These are phyloP conservation scores for Trichonephila clavipes DNA, from an alignment of 1,140 invertebrate species.

Conservation along the genomic window DNA sequence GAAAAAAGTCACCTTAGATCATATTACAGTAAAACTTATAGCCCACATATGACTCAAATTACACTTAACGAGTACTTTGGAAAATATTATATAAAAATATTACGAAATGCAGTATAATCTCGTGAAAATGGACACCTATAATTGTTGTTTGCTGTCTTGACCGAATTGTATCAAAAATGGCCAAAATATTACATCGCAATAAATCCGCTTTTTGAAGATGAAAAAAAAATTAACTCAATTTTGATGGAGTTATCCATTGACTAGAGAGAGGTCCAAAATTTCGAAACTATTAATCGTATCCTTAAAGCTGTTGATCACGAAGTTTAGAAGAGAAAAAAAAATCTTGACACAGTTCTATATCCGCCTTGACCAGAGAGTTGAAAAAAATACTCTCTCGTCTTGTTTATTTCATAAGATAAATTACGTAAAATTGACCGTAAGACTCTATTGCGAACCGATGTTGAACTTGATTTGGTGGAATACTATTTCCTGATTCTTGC, in stretches of 20 bases:
- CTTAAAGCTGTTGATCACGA: not conserved
- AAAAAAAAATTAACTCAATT: not conserved
- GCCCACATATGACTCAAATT: no score
- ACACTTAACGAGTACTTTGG: no score
- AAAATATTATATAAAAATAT: no score
- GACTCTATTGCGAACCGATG: not conserved
- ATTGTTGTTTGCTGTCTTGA: no score
- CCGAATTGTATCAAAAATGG: no score
- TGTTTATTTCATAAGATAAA: not conserved
- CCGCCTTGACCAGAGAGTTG: not conserved
- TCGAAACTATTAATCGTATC: not conserved
- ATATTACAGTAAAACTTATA: no score
- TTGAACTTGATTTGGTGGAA: constrained; percentile 6
- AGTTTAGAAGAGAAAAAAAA: not conserved
- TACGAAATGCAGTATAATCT: no score
- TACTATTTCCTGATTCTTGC: not conserved
- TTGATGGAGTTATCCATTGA: not conserved
- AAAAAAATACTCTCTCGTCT: not conserved
- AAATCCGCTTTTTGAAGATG: not conserved
- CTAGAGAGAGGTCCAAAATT: not conserved
- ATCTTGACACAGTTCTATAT: not conserved
- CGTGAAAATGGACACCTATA: no score
- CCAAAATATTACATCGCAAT: no score
- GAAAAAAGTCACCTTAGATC: no score
- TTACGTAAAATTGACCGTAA: constrained; percentile 13